phyloP scores from a whole-genome alignment of 2,113 vertebrate genomes.

The Prochilodus magdalenae region DNA sequence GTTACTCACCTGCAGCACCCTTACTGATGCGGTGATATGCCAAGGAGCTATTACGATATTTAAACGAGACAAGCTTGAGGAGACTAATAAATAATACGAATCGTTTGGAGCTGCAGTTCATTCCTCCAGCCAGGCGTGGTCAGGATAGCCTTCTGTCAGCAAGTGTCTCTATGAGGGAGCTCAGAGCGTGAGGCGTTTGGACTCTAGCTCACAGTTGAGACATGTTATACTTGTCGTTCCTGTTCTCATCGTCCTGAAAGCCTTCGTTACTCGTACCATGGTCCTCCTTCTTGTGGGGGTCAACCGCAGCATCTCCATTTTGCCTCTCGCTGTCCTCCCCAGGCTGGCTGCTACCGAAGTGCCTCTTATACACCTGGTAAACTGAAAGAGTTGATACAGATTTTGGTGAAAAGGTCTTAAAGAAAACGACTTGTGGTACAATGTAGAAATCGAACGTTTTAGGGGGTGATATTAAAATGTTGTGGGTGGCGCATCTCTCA shows the following conservation, averaged over 20 bases:
- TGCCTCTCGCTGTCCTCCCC: constrained; percentile 54
- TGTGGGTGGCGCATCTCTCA: too few relatives aligned
- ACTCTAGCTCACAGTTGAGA: constrained; percentile 64
- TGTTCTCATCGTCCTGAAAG: constrained; percentile 73
- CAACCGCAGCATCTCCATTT: constrained; percentile 37
- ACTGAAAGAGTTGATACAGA: constrained; percentile 68
- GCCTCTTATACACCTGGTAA: constrained; percentile 77
- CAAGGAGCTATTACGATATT: neutral
- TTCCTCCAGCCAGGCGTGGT: constrained; percentile 48
- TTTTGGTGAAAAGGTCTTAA: neutral
- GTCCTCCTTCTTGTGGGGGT: constrained; percentile 42
- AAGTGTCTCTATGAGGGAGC: neutral
- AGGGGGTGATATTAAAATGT: too few relatives aligned
- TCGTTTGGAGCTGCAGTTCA: constrained; percentile 8
- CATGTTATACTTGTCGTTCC: constrained; percentile 42
- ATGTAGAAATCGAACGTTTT: too few relatives aligned
- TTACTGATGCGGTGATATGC: neutral
- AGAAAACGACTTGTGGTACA: neutral
- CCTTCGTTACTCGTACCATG: constrained; percentile 71
- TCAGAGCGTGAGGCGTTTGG: neutral
- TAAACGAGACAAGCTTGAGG: neutral
- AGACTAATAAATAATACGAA: constrained; percentile 14
- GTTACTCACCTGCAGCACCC: neutral
- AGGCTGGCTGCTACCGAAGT: neutral
- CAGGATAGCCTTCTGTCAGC: constrained; percentile 28